Evolutionary conservation across 2,888 invertebrate species (phyloP), one percentile per base, ranked within the genome.

Genomic region (Luffia ferchaultella): DNA sequence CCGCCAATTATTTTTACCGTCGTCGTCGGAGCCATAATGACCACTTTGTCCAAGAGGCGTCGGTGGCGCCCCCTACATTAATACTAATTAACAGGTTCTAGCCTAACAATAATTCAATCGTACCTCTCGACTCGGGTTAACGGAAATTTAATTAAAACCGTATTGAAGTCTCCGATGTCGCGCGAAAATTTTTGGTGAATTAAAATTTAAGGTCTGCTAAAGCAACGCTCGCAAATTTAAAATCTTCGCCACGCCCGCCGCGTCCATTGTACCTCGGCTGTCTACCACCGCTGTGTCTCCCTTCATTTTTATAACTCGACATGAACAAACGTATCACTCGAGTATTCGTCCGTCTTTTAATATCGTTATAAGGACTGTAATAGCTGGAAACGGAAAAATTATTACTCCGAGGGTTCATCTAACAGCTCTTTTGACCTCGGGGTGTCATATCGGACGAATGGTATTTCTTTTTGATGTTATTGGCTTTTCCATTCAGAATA

Each of bases 51-150:
- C 52, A 53, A 3, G 12, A 3, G 3, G 3, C 12, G 30, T 30
- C 3, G 30, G 30, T 30, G 30, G 42, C 49, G 42, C 48, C 42
- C 42, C 20, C 43, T 45, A 48, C 55, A 45, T 52, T 52, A 48
- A 48, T 68, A 63, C 65, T 68, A 70, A 69, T 70, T 68, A 69
- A 61, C 61, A 57, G 55, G 57, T 55, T 63, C 65, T 62, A 64
- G 64, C 63, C 64, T 64, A 64, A 12, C 62, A 64, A 69, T 69
- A 70, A 70, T 68, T 70, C 64, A 70, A 69, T 68, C 63, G 64
- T 59, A 59, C 62, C 61, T 62, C 63, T 63, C 57, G 54, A 59
- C 63, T 59, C 58, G 58, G 63, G 66, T 64, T 65, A 58, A 57
- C 53, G 48, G 60, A 62, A 65, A 67, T 67, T 63, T 51, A 52